These are phyloP conservation scores for Xenops minutus DNA, from an alignment of 2,797 vertebrate genomes.

Conservation along the genomic window DNA sequence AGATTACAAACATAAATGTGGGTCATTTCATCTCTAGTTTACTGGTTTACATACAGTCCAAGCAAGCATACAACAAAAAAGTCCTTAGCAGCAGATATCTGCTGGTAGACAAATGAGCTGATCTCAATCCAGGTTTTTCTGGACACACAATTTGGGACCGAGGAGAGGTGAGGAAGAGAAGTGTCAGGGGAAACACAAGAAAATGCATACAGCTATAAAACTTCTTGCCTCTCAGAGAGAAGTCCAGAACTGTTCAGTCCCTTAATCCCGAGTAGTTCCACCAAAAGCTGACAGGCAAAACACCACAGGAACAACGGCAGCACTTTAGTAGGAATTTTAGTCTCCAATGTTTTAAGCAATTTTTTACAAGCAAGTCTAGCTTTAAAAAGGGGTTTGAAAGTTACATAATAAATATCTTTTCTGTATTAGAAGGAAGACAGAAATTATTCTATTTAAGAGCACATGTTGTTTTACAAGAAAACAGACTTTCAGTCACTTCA, in stretches of 20 bases:
- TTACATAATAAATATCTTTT: background rate
- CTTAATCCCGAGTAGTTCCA: background rate
- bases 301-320: background rate
- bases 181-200: background rate
- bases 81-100: background rate
- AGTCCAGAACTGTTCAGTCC: background rate
- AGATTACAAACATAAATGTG: background rate
- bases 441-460: background rate
- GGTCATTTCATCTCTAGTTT: conserved; percentile 18
- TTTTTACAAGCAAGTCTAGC: background rate
- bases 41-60: background rate
- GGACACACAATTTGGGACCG: background rate
- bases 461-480: background rate
- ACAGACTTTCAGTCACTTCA: background rate
- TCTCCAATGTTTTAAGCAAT: background rate
- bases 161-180: background rate
- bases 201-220: background rate
- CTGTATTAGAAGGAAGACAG: background rate
- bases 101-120: background rate
- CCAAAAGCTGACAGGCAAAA: background rate
- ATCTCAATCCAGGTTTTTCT: background rate
- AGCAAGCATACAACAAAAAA: background rate
- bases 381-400: background rate
- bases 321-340: background rate
- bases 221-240: background rate